phyloP scores from a whole-genome alignment of 2,797 vertebrate genomes.

The Phaenicophaeus curvirostris region DNA sequence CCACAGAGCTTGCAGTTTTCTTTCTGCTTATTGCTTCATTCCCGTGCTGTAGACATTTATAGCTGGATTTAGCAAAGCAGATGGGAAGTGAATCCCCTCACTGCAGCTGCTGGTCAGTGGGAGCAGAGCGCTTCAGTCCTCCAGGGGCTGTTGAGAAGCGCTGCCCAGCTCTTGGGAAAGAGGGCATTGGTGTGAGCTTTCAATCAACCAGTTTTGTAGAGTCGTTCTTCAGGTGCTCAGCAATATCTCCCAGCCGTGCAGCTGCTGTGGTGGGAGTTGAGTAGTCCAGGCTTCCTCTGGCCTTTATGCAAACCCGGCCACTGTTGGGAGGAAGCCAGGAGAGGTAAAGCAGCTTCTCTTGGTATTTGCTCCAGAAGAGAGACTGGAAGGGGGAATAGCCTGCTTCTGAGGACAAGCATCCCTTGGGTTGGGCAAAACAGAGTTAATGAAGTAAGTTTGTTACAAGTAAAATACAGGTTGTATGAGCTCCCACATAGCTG shows the following conservation, averaged over 20 bases:
- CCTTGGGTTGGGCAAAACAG: background rate
- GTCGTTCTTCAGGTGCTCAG: background rate
- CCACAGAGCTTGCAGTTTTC: background rate
- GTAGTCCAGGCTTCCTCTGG: background rate
- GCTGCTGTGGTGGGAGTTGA: background rate
- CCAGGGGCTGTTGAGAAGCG: background rate
- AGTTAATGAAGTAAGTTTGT: background rate
- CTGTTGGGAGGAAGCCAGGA: accelerated
- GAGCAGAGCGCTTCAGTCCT: background rate
- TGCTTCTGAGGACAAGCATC: background rate
- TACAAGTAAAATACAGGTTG: background rate
- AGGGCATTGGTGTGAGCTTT: background rate
- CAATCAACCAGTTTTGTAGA: background rate
- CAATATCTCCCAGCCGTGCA: background rate
- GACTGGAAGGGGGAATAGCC: background rate
- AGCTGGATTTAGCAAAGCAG: background rate
- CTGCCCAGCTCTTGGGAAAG: background rate
- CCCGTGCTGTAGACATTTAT: background rate
- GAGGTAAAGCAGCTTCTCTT: background rate
- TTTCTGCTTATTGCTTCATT: background rate
- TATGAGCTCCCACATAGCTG: background rate
- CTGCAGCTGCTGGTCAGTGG: too few relatives aligned
- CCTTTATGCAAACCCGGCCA: background rate
- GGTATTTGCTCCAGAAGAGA: background rate
- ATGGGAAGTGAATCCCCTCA: too few relatives aligned